Percentiles rank a stretch among this genome's conserved stretches.
phyloP scores from a whole-genome alignment of 2,797 vertebrate genomes.

The Falco rusticolus region DNA sequence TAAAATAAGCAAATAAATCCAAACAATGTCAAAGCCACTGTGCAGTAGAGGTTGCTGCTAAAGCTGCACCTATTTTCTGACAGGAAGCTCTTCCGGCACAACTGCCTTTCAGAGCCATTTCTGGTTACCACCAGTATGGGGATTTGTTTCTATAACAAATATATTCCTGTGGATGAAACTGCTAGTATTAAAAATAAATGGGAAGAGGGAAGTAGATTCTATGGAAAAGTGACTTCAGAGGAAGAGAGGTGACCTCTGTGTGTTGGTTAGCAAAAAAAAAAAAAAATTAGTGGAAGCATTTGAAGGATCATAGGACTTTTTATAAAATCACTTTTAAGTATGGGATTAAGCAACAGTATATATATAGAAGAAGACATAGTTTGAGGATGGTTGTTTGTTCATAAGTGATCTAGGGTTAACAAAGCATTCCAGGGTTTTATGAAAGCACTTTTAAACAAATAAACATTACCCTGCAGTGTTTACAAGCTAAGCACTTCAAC shows the following conservation, averaged over 20 bases:
- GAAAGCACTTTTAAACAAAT: constrained; percentile 63
- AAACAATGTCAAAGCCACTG: constrained; percentile 7
- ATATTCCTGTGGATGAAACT: background rate
- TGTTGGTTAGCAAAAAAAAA: constrained; percentile 9
- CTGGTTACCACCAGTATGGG: background rate
- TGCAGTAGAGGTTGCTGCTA: background rate
- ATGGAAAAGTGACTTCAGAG: background rate
- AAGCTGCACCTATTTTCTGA: constrained; percentile 26
- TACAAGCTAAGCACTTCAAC: constrained; percentile 42
- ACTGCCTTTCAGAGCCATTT: background rate
- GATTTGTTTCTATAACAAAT: constrained; percentile 39
- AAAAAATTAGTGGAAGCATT: background rate
- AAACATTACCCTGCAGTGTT: constrained; percentile 36
- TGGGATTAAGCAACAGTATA: background rate
- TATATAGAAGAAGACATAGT: background rate
- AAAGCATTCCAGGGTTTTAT: constrained; percentile 61
- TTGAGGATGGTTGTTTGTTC: constrained; percentile 26
- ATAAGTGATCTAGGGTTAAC: constrained; percentile 49
- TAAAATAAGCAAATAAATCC: constrained; percentile 1
- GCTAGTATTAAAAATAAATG: constrained; percentile 31
- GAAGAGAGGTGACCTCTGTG: constrained; percentile 29
- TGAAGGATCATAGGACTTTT: background rate
- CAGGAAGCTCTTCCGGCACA: constrained; percentile 36
- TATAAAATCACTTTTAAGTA: constrained; percentile 29
- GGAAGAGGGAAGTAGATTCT: constrained; percentile 20